These are phyloP conservation scores for Allolobophora icterica DNA, from an alignment of 2,888 invertebrate species.

Conservation along the genomic window DNA sequence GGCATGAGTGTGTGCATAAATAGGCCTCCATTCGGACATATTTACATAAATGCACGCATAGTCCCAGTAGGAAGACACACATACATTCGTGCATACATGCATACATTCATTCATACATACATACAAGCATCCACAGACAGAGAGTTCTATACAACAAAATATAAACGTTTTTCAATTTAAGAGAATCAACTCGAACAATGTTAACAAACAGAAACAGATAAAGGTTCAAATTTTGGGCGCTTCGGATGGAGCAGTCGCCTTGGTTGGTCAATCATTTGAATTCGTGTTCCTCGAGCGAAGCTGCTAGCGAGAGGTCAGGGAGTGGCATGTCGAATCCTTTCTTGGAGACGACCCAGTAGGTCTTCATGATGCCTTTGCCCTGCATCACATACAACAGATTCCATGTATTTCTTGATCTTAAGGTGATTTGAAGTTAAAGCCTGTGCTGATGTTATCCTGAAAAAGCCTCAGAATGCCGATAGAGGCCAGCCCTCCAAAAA, in stretches of 20 bases:
- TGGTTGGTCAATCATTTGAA: slow-evolving; percentile 34
- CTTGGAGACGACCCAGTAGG: slow-evolving; percentile 40
- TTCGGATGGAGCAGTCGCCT: slow-evolving; percentile 14
- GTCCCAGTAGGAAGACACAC: too few relatives aligned
- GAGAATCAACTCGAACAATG: too few relatives aligned
- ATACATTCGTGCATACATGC: too few relatives aligned
- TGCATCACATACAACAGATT: not conserved
- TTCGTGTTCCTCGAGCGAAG: slow-evolving; percentile 32
- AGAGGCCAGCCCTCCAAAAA: not conserved
- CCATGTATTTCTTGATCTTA: not conserved
- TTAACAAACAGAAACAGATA: not conserved
- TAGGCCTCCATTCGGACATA: too few relatives aligned
- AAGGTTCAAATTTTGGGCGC: not conserved
- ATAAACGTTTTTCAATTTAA: too few relatives aligned
- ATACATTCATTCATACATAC: too few relatives aligned
- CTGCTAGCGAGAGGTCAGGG: slow-evolving; percentile 36
- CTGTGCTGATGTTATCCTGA: not conserved
- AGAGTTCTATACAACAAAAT: too few relatives aligned
- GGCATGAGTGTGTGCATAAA: too few relatives aligned
- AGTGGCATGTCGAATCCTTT: slow-evolving; percentile 23
- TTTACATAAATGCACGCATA: too few relatives aligned
- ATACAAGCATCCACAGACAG: too few relatives aligned
- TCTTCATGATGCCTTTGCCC: slow-evolving; percentile 40
- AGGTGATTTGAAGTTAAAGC: not conserved
- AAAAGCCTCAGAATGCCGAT: not conserved